Conservation (phyloP, 1,140 invertebrate genomes). For the Physella acuta region DNA sequence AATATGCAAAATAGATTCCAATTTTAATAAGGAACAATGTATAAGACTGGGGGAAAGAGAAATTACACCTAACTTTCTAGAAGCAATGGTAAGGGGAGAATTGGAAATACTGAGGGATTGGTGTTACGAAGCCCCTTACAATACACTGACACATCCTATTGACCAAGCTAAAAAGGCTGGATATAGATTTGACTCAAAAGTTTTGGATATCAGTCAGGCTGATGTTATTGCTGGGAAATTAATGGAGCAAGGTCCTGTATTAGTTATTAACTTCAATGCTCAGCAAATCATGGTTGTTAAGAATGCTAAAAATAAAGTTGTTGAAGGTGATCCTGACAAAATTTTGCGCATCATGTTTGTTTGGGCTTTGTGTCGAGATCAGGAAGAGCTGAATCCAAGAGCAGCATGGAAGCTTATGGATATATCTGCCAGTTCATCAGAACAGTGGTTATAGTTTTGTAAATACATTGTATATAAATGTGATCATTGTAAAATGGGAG, state of each 20-base stretch:
- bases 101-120: constrained; percentile 89
- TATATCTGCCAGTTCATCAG: constrained; percentile 81
- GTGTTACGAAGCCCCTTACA: constrained; percentile 97
- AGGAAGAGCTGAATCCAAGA: constrained; percentile 87
- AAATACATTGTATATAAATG: no score
- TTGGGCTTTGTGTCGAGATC: constrained; percentile 96
- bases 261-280: constrained; percentile 92
- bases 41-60: constrained; percentile 90
- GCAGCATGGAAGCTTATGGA: constrained; percentile 96
- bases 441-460: constrained; percentile 78
- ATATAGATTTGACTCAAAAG: constrained; percentile 78
- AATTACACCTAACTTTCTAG: constrained; percentile 97
- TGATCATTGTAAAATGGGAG: no score
- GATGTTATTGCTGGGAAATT: constrained; percentile 97
- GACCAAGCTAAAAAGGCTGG: constrained; percentile 76
- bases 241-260: constrained; percentile 97
- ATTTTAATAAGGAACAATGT: constrained; percentile 86
- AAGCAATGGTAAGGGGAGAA: constrained; percentile 84
- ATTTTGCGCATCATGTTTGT: constrained; percentile 92
- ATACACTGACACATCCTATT: constrained; percentile 84
- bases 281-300: constrained; percentile 94
- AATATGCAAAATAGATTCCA: constrained; percentile 95
- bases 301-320: constrained; percentile 79
- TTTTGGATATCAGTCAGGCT: constrained; percentile 92
- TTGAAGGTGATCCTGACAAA: constrained; percentile 96